Percentiles rank a stretch among this genome's conserved stretches.
Conservation (phyloP, 2,888 invertebrate species). For the Drosophila niveifrons region DNA sequence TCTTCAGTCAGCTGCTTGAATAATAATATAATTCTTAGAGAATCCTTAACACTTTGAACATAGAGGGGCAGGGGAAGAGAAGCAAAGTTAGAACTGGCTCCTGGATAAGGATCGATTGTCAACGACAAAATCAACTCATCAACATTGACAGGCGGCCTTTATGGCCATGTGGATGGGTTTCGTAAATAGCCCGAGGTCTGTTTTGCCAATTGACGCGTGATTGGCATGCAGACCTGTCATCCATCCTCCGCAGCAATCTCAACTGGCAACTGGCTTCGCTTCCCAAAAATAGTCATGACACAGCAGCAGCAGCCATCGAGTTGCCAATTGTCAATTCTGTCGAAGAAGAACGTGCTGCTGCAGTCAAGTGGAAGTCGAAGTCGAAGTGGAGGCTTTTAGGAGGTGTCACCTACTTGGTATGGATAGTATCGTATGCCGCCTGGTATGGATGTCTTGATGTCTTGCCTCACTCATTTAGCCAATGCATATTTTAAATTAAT, state of each 20-base stretch:
- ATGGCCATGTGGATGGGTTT: conserved; percentile 32
- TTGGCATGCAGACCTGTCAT: conserved; percentile 69
- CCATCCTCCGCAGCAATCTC: conserved; percentile 26
- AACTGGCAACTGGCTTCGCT: not conserved
- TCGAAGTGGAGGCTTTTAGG: conserved; percentile 13
- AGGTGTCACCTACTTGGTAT: conserved; percentile 74
- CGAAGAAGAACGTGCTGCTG: conserved; percentile 31
- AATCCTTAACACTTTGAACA: not conserved
- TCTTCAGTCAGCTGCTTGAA: not conserved
- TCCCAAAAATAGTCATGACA: conserved; percentile 58
- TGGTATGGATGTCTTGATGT: conserved; percentile 20
- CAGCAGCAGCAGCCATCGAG: conserved; percentile 11
- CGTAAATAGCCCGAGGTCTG: conserved; percentile 61
- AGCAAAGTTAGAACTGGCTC: conserved; percentile 10
- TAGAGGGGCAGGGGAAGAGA: not conserved
- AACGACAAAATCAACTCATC: conserved; percentile 75
- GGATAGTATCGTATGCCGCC: conserved; percentile 52
- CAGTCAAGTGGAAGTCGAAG: not conserved
- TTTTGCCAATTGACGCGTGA: conserved; percentile 75
- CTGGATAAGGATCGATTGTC: conserved; percentile 71
- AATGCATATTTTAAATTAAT: conserved; percentile 62
- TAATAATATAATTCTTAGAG: not conserved
- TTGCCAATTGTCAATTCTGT: conserved; percentile 32
- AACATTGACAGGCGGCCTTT: conserved; percentile 65
- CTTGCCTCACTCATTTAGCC: conserved; percentile 45